These are phyloP conservation scores for Polydrusus tereticollis DNA, from an alignment of 2,888 invertebrate species.

Conservation along the genomic window DNA sequence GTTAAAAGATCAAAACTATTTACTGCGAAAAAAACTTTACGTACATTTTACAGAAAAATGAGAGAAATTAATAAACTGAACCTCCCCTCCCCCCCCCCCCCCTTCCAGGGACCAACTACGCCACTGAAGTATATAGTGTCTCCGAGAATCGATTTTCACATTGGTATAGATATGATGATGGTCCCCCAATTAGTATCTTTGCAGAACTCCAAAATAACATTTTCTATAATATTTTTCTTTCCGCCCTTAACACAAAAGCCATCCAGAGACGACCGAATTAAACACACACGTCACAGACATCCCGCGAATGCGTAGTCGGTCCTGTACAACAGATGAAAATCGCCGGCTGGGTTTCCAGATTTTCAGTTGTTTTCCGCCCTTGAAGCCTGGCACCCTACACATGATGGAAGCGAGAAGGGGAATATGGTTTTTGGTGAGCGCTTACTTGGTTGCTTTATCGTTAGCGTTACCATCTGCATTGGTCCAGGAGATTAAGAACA, in stretches of 20 bases:
- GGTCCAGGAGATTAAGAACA: conserved; percentile 64
- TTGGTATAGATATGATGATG: too few species aligned
- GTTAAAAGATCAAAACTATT: too few species aligned
- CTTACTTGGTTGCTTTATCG: conserved; percentile 52
- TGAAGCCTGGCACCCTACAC: background rate
- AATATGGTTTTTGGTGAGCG: conserved; percentile 44
- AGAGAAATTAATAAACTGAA: too few species aligned
- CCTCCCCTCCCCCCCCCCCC: too few species aligned
- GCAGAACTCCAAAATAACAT: too few species aligned
- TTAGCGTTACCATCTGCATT: conserved; percentile 63
- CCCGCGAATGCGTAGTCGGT: conserved; percentile 55
- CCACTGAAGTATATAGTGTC: too few species aligned
- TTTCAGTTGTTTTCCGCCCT: conserved; percentile 58
- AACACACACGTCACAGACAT: conserved; percentile 21
- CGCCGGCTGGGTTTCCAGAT: conserved; percentile 56
- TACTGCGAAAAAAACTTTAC: too few species aligned
- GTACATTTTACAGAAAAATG: too few species aligned
- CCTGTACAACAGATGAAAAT: conserved; percentile 54
- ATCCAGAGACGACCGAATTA: conserved; percentile 6
- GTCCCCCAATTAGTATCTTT: too few species aligned
- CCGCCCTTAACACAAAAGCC: background rate
- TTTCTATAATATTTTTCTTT: background rate
- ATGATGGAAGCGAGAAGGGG: conserved; percentile 39
- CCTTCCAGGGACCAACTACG: too few species aligned
- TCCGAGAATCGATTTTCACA: too few species aligned